Percentiles rank a stretch among this genome's conserved stretches.
These are phyloP conservation scores for Cephus rjabovi DNA, from an alignment of 2,888 invertebrate genomes.

Conservation along the genomic window DNA sequence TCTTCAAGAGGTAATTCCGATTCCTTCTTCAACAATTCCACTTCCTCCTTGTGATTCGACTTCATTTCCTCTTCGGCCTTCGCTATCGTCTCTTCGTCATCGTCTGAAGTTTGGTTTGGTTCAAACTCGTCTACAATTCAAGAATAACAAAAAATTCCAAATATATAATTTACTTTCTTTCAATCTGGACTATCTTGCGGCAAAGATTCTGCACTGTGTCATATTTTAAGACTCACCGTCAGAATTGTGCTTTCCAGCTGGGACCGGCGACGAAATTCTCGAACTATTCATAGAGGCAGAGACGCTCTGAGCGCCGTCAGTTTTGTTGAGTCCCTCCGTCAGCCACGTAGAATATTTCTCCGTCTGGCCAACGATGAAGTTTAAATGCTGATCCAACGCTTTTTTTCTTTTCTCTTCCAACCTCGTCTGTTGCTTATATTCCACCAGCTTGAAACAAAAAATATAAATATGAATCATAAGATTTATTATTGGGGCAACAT, in stretches of 20 bases:
- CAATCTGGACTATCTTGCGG: background rate
- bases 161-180: background rate
- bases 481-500: background rate
- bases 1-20: slow-evolving; percentile 90
- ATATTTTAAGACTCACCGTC: slow-evolving; percentile 54
- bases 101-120: slow-evolving; percentile 82
- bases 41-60: slow-evolving; percentile 76
- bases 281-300: slow-evolving; percentile 65
- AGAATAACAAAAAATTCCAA: background rate
- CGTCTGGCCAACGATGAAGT: slow-evolving; percentile 98
- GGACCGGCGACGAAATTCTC: slow-evolving; percentile 62
- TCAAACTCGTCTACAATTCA: slow-evolving; percentile 80
- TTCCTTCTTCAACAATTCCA: slow-evolving; percentile 88
- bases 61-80: slow-evolving; percentile 80
- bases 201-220: background rate
- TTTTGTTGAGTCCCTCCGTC: slow-evolving; percentile 85
- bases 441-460: slow-evolving; percentile 77
- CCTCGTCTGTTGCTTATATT: slow-evolving; percentile 92
- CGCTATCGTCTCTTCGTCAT: slow-evolving; percentile 95
- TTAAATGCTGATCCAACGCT: slow-evolving; percentile 95
- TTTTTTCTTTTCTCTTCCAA: slow-evolving; percentile 95
- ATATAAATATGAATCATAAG: background rate
- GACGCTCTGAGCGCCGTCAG: slow-evolving; percentile 61
- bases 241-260: slow-evolving; percentile 56
- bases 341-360: slow-evolving; percentile 95